Conservation (phyloP, 2,888 invertebrate genomes). For the Argyresthia goedartella region DNA sequence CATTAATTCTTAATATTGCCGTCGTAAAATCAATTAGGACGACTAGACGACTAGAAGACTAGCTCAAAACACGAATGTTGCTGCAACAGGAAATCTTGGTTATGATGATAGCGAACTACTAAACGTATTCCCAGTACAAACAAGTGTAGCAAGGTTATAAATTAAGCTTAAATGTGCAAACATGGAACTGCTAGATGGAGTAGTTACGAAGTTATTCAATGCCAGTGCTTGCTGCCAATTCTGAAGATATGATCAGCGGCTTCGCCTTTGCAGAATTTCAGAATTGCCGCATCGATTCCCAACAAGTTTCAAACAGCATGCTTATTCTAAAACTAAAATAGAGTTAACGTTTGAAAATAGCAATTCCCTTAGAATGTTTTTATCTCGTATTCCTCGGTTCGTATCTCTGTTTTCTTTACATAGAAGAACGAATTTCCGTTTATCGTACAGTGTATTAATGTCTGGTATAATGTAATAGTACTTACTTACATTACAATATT, state of each 20-base stretch:
- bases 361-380: not conserved
- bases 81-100: not conserved
- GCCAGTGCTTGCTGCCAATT: not conserved
- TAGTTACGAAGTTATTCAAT: not conserved
- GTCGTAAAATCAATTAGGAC: not conserved
- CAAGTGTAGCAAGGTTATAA: slow-evolving; percentile 2
- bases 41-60: not conserved
- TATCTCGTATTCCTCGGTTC: not conserved
- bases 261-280: not conserved
- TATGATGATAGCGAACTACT: not conserved
- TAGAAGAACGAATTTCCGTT: no score
- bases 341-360: not conserved
- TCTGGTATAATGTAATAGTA: no score
- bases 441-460: no score
- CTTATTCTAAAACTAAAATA: slow-evolving; percentile 1
- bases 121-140: not conserved
- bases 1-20: no score
- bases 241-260: slow-evolving; percentile 1
- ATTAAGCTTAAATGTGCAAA: slow-evolving; percentile 1
- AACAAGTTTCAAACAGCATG: not conserved
- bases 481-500: no score
- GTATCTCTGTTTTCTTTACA: no score
- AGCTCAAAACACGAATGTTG: not conserved
- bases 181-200: not conserved
- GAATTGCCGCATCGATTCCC: not conserved